Base-by-base conservation (phyloP, 2,797 vertebrate genomes). In the Rhinogobio ventralis region DNA sequence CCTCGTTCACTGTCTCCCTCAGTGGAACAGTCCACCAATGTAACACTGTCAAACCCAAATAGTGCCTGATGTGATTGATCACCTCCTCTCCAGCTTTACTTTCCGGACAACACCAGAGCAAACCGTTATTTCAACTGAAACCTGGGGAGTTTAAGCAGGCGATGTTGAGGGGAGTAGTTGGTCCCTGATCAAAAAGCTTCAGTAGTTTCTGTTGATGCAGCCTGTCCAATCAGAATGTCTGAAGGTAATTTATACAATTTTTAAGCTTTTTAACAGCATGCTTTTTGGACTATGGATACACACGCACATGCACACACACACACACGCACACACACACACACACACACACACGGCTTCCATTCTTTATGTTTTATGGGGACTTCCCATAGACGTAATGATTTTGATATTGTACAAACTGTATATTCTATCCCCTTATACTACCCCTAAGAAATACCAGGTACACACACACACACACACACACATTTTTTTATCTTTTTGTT, bases 21-120 rank as follows among this genome's bases (percentile, higher is more conserved):
- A 88, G 91, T 91, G 89, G 92, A 91, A 93, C 89, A 93, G 92
- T 92, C 92, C 91, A 92, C 92, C 92, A 93, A 93, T 94, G 92
- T 94, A 93, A 94, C 92, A 88, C 91, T 94, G 93, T 94, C 93
- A 93, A 91, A 86, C 86, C 91, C 89, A 90, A 91, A 92, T 88
- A 91, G 92, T 91, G 90, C 88, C 90, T 90, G 20, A 85, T 90
- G 92, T 94, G 93, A 95, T 93, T 94, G 93, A 95, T 95, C 92
- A 92, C 93, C 86, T 77, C 53, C 73, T 89, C 64, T 73, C 17
- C 45, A 33, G 73, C 51, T 69, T 81, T 86, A 42, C 82, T 82
- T 89, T 85, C 88, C 90, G 67, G 88, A 88, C 91, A 90, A 89
- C 88, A 88, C 90, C 89, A 94, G 90, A 93, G 90, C 91, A 94